These are phyloP conservation scores for Sula dactylatra DNA, from an alignment of 2,113 vertebrate species.

Conservation along the genomic window DNA sequence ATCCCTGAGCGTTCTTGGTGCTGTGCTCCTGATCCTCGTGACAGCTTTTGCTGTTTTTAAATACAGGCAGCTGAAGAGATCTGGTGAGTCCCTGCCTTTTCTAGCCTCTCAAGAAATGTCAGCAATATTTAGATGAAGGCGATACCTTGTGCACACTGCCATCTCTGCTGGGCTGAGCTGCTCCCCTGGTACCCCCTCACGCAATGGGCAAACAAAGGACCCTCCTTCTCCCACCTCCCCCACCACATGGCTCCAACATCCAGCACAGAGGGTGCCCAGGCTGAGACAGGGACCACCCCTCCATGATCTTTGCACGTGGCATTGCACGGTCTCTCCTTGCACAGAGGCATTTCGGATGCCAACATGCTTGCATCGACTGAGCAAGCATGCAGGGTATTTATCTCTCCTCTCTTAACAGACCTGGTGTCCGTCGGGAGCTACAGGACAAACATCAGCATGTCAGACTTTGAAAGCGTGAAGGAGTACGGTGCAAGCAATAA, in stretches of 20 bases:
- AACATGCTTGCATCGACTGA: fast-evolving
- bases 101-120: fast-evolving
- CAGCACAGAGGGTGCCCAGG: fast-evolving
- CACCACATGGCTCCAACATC: fast-evolving
- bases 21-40: not conserved
- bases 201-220: not conserved
- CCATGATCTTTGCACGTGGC: fast-evolving
- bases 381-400: fast-evolving
- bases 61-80: slow-evolving; percentile 58
- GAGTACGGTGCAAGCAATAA: slow-evolving; percentile 53
- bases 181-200: fast-evolving
- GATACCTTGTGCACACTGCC: fast-evolving
- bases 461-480: slow-evolving; percentile 65
- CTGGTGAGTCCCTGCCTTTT: slow-evolving; percentile 65
- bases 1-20: slow-evolving; percentile 19
- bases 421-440: slow-evolving; percentile 78
- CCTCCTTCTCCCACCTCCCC: fast-evolving
- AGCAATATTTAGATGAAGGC: fast-evolving
- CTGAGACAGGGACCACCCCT: not conserved
- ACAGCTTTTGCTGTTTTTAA: slow-evolving; percentile 50
- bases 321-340: fast-evolving
- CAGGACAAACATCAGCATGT: slow-evolving; percentile 78
- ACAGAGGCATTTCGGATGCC: fast-evolving
- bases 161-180: not conserved
- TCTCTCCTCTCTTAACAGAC: slow-evolving; percentile 39